Conservation (phyloP, 2,113 vertebrate species). For the Catharus minimus region DNA sequence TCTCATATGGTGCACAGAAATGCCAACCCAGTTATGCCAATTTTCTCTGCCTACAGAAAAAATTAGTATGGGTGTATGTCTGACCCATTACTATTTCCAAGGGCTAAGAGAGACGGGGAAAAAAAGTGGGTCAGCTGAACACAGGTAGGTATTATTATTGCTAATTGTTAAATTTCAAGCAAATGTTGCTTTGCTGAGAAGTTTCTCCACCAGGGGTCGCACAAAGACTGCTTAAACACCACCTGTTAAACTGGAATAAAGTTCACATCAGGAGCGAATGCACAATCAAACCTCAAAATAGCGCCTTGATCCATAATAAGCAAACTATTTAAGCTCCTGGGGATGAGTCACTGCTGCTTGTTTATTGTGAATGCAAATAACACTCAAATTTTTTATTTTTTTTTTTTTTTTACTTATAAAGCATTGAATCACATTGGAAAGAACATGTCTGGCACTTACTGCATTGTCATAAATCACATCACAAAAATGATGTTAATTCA, state of each 20-base stretch:
- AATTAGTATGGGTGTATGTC: neutral
- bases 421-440: neutral
- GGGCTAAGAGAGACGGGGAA: no score
- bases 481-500: neutral
- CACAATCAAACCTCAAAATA: neutral
- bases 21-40: neutral
- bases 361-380: neutral
- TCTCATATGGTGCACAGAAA: neutral
- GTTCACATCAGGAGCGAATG: neutral
- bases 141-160: neutral
- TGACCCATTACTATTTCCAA: neutral
- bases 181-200: neutral
- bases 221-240: neutral
- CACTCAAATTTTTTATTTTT: neutral
- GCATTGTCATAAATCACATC: neutral
- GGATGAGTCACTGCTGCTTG: neutral
- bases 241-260: neutral
- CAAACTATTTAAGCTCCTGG: neutral
- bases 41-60: neutral
- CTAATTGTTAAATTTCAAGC: fast-evolving
- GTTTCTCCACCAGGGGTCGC: neutral
- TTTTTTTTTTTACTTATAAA: neutral
- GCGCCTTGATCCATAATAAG: neutral
- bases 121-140: neutral
- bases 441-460: neutral